Percentiles rank a stretch among this genome's conserved stretches.
Evolutionary conservation across 2,888 invertebrate genomes (phyloP).

Genomic region (Conomelus anceps): DNA sequence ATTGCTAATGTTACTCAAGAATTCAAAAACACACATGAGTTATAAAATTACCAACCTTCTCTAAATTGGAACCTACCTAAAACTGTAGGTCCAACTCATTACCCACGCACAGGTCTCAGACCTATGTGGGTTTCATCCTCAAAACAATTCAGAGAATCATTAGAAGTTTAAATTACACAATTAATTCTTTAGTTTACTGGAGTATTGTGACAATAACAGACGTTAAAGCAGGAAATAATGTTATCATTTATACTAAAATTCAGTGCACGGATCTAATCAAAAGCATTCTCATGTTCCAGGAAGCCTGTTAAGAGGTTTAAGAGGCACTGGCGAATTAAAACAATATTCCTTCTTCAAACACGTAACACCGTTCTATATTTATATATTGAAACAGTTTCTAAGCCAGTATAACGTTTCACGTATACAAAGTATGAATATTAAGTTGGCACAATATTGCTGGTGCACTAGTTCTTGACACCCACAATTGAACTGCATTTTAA

Average conservation of each 20-base stretch:
- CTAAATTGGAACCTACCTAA: too few relatives aligned
- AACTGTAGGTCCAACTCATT: too few relatives aligned
- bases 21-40: too few relatives aligned
- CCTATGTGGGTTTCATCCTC: too few relatives aligned
- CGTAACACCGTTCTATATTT: not conserved
- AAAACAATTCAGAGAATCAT: too few relatives aligned
- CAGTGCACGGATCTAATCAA: not conserved
- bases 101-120: too few relatives aligned
- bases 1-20: too few relatives aligned
- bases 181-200: too few relatives aligned
- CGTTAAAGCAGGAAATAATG: not conserved
- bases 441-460: not conserved
- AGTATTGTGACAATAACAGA: not conserved
- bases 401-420: not conserved
- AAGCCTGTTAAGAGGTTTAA: not conserved
- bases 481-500: not conserved
- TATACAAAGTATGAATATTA: not conserved
- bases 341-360: not conserved
- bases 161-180: too few relatives aligned
- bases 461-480: not conserved
- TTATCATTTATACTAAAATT: not conserved
- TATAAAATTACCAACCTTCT: too few relatives aligned
- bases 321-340: not conserved
- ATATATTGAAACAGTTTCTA: not conserved
- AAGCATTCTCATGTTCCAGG: not conserved